Percentiles rank a stretch among this genome's conserved stretches.
phyloP scores from a whole-genome alignment of 2,797 vertebrate genomes.

The Takifugu ocellatus region DNA sequence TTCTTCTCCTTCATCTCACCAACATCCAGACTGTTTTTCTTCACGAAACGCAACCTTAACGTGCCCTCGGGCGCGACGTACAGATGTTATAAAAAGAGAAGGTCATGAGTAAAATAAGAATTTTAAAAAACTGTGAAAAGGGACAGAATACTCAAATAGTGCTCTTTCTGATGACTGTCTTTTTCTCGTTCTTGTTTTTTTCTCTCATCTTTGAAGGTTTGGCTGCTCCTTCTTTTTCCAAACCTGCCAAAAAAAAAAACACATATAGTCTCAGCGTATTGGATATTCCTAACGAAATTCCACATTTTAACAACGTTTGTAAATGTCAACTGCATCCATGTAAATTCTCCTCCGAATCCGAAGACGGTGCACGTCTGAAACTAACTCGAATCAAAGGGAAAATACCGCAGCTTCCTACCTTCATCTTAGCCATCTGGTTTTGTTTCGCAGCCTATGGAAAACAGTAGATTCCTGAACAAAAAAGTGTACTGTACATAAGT shows the following conservation, averaged over 20 bases:
- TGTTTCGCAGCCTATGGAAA: no score
- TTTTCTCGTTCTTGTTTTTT: conserved; percentile 62
- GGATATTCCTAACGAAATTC: no score
- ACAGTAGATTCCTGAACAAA: no score
- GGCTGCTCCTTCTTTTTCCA: no score
- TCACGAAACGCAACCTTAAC: conserved; percentile 62
- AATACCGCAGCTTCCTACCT: neutral
- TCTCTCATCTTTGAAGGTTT: conserved; percentile 21
- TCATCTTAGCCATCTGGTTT: no score
- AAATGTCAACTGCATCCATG: no score
- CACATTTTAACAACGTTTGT: no score
- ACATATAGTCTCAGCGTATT: no score
- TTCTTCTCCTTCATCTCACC: conserved; percentile 48
- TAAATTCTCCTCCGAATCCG: no score
- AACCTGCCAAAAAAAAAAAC: no score
- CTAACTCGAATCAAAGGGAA: neutral
- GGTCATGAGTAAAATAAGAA: conserved; percentile 44
- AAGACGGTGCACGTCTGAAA: neutral
- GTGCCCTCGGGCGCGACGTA: conserved; percentile 65
- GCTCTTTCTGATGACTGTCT: conserved; percentile 39
- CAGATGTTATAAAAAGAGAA: conserved; percentile 56
- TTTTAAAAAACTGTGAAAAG: conserved; percentile 44
- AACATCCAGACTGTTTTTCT: conserved; percentile 66
- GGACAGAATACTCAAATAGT: conserved; percentile 67
- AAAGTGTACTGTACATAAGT: conserved; percentile 67